Evolutionary conservation across 1,140 invertebrate species (phyloP).

Genomic region (Aplysia californica): DNA sequence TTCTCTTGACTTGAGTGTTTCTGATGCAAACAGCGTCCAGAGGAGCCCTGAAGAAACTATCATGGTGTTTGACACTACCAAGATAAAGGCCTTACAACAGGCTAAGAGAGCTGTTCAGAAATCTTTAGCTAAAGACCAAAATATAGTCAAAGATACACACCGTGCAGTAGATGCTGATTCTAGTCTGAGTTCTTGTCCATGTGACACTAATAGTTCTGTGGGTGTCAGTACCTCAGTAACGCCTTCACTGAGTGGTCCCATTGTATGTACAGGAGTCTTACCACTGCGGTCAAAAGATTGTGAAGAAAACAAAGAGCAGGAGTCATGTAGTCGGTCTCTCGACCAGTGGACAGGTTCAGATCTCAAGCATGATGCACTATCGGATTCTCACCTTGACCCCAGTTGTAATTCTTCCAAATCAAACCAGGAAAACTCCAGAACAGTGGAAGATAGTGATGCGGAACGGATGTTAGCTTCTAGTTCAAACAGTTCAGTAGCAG

Average conservation of each 20-base stretch:
- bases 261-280: not conserved
- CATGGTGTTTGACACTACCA: slow-evolving; percentile 16
- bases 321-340: too few relatives aligned
- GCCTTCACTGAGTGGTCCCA: not conserved
- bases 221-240: not conserved
- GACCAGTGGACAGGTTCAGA: too few relatives aligned
- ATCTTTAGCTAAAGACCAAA: not conserved
- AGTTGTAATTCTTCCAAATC: not conserved
- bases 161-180: not conserved
- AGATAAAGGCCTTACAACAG: not conserved
- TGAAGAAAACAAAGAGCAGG: too few relatives aligned
- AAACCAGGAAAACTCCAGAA: not conserved
- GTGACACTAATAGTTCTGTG: too few relatives aligned
- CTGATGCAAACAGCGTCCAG: not conserved
- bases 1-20: not conserved
- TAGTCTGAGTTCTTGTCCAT: not conserved
- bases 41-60: slow-evolving; percentile 16
- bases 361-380: too few relatives aligned
- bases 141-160: not conserved
- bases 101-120: not conserved
- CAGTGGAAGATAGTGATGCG: too few relatives aligned
- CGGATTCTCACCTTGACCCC: not conserved
- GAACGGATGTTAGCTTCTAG: too few relatives aligned
- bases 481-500: too few relatives aligned
- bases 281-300: not conserved